These are phyloP conservation scores for Danio jaintianensis DNA, from an alignment of 2,797 vertebrate genomes.

Conservation along the genomic window DNA sequence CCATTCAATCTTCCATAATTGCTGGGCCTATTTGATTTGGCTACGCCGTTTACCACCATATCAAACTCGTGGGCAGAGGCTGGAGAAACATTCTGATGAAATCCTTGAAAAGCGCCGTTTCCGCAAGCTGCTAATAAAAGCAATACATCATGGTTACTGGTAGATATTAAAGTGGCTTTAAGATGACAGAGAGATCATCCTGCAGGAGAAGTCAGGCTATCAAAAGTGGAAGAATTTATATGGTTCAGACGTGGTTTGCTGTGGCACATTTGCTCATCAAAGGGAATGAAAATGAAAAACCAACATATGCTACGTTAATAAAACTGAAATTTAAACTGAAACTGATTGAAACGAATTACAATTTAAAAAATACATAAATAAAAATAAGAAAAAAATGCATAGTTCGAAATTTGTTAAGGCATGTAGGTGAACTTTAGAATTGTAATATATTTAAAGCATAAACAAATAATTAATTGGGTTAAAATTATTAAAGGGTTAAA, in stretches of 20 bases:
- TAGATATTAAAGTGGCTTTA: slow-evolving; percentile 58
- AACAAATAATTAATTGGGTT: too few relatives aligned
- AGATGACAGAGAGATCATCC: slow-evolving; percentile 34
- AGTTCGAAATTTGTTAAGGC: too few relatives aligned
- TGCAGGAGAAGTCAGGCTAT: background rate
- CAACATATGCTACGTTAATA: too few relatives aligned
- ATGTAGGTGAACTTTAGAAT: too few relatives aligned
- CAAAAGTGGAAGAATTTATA: background rate
- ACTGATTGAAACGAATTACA: too few relatives aligned
- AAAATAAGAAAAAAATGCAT: too few relatives aligned
- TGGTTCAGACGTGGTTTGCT: background rate
- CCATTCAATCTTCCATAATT: slow-evolving; percentile 50
- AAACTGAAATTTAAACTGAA: too few relatives aligned
- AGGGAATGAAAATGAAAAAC: background rate
- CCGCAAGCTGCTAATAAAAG: slow-evolving; percentile 53
- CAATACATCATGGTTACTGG: slow-evolving; percentile 57
- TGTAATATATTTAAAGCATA: too few relatives aligned
- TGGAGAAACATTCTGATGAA: slow-evolving; percentile 50
- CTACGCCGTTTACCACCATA: slow-evolving; percentile 37
- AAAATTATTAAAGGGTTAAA: too few relatives aligned
- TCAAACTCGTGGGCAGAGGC: slow-evolving; percentile 36
- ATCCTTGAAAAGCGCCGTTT: slow-evolving; percentile 55
- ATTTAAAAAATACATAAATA: too few relatives aligned
- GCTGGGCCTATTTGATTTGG: slow-evolving; percentile 53
- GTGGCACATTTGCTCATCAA: background rate